Conservation (phyloP, 2,797 vertebrate species). For the Halcyon badia region DNA sequence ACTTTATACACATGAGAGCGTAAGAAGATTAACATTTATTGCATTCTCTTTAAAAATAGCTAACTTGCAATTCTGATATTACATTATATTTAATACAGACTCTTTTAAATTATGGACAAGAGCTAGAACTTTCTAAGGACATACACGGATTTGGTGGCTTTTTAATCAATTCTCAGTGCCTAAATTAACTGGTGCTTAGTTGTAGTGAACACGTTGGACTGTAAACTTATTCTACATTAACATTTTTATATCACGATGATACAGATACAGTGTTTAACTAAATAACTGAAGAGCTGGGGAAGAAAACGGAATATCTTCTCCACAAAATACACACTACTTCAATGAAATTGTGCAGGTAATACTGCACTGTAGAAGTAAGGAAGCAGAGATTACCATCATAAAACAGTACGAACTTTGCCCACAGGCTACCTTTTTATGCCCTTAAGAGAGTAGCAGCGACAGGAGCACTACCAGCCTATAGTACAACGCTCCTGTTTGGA, state of each 20-base stretch:
- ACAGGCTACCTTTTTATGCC: neutral
- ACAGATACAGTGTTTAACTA: neutral
- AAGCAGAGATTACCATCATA: neutral
- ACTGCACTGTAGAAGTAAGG: neutral
- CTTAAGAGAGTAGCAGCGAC: neutral
- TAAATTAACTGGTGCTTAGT: neutral
- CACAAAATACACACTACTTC: neutral
- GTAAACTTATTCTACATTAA: neutral
- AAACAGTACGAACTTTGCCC: rapidly evolving
- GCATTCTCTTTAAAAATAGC: neutral
- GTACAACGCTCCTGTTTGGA: neutral
- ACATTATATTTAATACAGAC: neutral
- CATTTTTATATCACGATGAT: neutral
- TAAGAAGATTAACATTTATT: neutral
- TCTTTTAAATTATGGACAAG: neutral
- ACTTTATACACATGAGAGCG: neutral
- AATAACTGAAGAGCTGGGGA: neutral
- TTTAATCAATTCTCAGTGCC: neutral
- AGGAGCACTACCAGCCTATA: neutral
- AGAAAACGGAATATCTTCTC: neutral
- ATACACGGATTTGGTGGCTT: neutral
- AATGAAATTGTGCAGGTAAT: neutral
- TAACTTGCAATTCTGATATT: neutral
- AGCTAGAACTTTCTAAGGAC: neutral
- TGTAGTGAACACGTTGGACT: neutral